Percentiles rank a stretch among this genome's conserved stretches.
phyloP scores from a whole-genome alignment of 1,140 invertebrate species.

The Conus betulinus region DNA sequence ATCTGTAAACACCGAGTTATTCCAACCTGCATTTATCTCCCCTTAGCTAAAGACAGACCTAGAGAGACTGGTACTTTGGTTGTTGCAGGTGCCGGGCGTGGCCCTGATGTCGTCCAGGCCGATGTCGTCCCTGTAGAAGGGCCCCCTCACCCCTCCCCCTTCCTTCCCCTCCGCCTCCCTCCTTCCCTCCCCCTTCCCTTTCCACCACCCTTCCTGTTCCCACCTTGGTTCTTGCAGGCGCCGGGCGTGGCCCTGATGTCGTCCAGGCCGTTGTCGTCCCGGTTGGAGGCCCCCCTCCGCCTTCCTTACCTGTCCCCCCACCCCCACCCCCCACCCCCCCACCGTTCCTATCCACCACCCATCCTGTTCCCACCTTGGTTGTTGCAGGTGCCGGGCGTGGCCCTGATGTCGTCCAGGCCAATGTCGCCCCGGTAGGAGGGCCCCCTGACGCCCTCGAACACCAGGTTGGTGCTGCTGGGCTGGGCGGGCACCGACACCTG shows the following conservation, averaged over 20 bases:
- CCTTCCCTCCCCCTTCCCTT: too few relatives aligned
- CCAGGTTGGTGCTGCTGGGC: constrained; percentile 2
- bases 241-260: constrained; percentile 82
- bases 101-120: constrained; percentile 84
- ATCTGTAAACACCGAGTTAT: too few relatives aligned
- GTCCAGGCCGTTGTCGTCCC: constrained; percentile 85
- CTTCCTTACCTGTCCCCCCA: too few relatives aligned
- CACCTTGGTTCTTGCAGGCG: constrained; percentile 29
- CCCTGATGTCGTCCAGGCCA: constrained; percentile 83
- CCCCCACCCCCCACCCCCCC: too few relatives aligned
- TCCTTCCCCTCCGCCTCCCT: too few relatives aligned
- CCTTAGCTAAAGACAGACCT: constrained; percentile 30
- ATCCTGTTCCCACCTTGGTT: background rate
- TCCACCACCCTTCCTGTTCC: background rate
- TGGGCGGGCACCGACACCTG: constrained; percentile 52
- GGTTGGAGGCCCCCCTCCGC: constrained; percentile 52
- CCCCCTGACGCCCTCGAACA: constrained; percentile 74
- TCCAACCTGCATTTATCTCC: too few relatives aligned
- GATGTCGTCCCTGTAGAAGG: constrained; percentile 81
- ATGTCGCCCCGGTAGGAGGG: constrained; percentile 81
- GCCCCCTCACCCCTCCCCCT: too few relatives aligned
- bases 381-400: constrained; percentile 76
- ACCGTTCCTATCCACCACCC: too few relatives aligned
- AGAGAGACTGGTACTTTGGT: background rate
- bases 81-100: constrained; percentile 74